These are phyloP conservation scores for Cataglyphis albicans DNA, from an alignment of 2,888 invertebrate genomes.

Conservation along the genomic window DNA sequence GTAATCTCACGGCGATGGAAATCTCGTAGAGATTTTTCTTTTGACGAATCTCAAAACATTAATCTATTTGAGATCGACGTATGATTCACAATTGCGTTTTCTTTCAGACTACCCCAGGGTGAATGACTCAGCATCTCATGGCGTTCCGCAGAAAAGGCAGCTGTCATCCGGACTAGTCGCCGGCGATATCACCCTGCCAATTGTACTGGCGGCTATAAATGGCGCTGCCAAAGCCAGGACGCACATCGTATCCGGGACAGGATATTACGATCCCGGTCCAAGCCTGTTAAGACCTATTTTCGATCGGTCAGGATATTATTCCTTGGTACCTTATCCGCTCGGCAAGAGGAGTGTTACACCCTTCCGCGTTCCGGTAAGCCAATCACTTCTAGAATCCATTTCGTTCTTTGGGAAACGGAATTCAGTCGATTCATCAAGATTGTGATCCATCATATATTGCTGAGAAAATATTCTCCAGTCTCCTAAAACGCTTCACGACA, in stretches of 20 bases:
- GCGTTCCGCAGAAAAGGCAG: constrained; percentile 36
- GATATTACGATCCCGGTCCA: not conserved
- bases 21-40: not conserved
- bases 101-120: not conserved
- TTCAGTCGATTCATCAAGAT: not conserved
- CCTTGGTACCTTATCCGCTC: not conserved
- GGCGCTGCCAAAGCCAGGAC: not conserved
- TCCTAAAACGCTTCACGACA: not conserved
- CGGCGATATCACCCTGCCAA: constrained; percentile 19
- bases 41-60: not conserved
- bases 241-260: not conserved
- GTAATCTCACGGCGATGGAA: not conserved
- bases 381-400: constrained; percentile 1
- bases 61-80: not conserved
- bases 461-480: not conserved
- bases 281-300: not conserved
- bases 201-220: not conserved
- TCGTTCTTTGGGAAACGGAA: not conserved
- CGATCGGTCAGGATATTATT: not conserved
- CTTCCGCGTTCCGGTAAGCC: constrained; percentile 23
- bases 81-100: not conserved
- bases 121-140: not conserved
- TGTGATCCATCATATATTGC: not conserved
- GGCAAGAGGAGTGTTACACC: not conserved
- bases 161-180: not conserved